Conservation (phyloP, 2,797 vertebrate species). For the Loriculus beryllinus region DNA sequence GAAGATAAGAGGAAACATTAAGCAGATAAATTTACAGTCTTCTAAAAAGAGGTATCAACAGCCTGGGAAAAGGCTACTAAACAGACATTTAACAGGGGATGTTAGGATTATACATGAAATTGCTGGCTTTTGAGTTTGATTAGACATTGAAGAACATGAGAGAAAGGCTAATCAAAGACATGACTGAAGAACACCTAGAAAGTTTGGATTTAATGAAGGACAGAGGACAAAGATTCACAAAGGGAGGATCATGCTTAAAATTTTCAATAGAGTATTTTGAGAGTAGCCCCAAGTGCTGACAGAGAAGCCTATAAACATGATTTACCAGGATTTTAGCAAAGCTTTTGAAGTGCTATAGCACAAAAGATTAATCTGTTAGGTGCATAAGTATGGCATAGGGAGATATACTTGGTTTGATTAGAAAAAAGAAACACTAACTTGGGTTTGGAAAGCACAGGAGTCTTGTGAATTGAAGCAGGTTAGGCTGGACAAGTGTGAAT, state of each 20-base stretch:
- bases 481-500: neutral
- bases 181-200: conserved; percentile 15
- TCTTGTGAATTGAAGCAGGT: conserved; percentile 10
- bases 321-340: conserved; percentile 52
- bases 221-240: conserved; percentile 13
- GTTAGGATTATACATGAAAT: conserved; percentile 21
- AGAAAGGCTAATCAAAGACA: conserved; percentile 25
- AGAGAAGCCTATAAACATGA: conserved; percentile 15
- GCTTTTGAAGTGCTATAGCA: conserved; percentile 8
- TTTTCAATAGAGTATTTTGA: conserved; percentile 26
- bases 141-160: conserved; percentile 17
- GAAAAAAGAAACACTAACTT: neutral
- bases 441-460: neutral
- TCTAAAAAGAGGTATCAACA: conserved; percentile 10
- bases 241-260: conserved; percentile 10
- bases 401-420: conserved; percentile 42
- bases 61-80: conserved; percentile 19
- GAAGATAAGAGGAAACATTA: conserved; percentile 10
- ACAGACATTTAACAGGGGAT: conserved; percentile 11
- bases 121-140: conserved; percentile 20
- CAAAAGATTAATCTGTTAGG: conserved; percentile 45
- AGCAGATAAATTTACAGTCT: neutral
- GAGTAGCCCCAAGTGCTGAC: conserved; percentile 10
- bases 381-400: conserved; percentile 10
- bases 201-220: conserved; percentile 35